Evolutionary conservation across 2,797 vertebrate genomes (phyloP), one percentile per base, ranked within the genome.

Genomic region (Hozukius guyotensis): DNA sequence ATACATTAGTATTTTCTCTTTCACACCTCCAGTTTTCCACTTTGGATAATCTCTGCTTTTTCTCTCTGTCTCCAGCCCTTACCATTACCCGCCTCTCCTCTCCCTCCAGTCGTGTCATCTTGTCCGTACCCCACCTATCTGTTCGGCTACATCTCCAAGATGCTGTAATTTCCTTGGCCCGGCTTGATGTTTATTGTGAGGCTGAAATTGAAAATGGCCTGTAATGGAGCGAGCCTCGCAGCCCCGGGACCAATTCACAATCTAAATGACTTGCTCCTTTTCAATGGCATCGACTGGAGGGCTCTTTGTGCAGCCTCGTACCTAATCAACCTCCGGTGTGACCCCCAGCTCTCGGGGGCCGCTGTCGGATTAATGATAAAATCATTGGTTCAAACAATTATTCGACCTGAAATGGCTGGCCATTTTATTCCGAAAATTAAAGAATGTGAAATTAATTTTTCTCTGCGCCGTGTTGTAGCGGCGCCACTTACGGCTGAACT

Each of bases 131-230:
- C 97, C 96, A 97, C 97, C 98, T 97, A 97, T 99, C 97, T 97
- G 96, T 96, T 97, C 97, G 95, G 97, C 97, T 97, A 97, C 98
- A 98, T 99, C 98, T 97, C 97, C 96, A 80, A 98, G 98, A 98
- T 98, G 97, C 97, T 97, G 97, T 99, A 98, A 99, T 99, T 99
- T 99, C 97, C 97, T 97, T 96, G 96, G 97, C 94, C 95, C 95
- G 97, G 91, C 97, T 97, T 98, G 97, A 98, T 99, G 98, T 99
- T 99, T 99, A 99, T 99, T 99, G 98, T 99, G 97, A 97, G 96
- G 97, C 97, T 98, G 97, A 99, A 99, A 99, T 99, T 99, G 98
- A 99, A 99, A 99, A 99, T 99, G 98, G 97, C 97, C 96, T 95
- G 98, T 99, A 99, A 99, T 99, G 98, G 98, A 99, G 98, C 97